Percentiles rank a stretch among this genome's conserved stretches.
Evolutionary conservation across 1,140 invertebrate species (phyloP).

Genomic region (Hypothenemus hampei): DNA sequence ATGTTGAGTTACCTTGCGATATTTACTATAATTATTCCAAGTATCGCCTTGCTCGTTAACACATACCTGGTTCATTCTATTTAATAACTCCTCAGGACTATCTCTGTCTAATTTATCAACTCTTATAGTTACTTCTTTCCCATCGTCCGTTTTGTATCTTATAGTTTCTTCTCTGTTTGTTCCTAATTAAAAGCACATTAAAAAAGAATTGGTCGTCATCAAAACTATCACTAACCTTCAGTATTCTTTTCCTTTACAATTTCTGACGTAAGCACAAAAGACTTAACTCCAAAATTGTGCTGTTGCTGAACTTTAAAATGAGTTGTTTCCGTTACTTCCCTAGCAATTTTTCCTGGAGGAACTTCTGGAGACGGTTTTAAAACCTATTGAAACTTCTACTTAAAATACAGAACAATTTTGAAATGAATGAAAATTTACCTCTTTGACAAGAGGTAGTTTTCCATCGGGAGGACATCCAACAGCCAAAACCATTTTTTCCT

Average conservation of each 20-base stretch:
- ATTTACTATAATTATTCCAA: conserved; percentile 49
- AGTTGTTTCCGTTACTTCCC: conserved; percentile 54
- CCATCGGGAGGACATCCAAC: conserved; percentile 39
- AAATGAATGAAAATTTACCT: conserved; percentile 15
- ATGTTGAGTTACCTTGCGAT: conserved; percentile 49
- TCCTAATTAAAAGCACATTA: not conserved
- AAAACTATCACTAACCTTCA: conserved; percentile 23
- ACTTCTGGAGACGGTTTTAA: conserved; percentile 43
- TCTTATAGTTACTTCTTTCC: conserved; percentile 18
- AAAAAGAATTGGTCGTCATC: not conserved
- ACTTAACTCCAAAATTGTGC: conserved; percentile 49
- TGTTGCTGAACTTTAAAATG: conserved; percentile 52
- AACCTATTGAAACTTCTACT: conserved; percentile 11
- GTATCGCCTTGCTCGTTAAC: conserved; percentile 34
- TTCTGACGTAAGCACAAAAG: conserved; percentile 52
- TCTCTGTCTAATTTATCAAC: conserved; percentile 18
- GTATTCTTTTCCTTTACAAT: conserved; percentile 45
- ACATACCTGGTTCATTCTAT: conserved; percentile 47
- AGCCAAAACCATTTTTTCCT: conserved; percentile 45
- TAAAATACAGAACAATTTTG: not conserved
- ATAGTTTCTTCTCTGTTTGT: conserved; percentile 29
- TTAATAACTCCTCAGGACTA: conserved; percentile 41
- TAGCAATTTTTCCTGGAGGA: conserved; percentile 47
- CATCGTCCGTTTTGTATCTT: conserved; percentile 18
- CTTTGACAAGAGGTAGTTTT: conserved; percentile 38